Evolutionary conservation across 2,797 vertebrate genomes (phyloP).

Genomic region (Chaetodon trifasciatus): DNA sequence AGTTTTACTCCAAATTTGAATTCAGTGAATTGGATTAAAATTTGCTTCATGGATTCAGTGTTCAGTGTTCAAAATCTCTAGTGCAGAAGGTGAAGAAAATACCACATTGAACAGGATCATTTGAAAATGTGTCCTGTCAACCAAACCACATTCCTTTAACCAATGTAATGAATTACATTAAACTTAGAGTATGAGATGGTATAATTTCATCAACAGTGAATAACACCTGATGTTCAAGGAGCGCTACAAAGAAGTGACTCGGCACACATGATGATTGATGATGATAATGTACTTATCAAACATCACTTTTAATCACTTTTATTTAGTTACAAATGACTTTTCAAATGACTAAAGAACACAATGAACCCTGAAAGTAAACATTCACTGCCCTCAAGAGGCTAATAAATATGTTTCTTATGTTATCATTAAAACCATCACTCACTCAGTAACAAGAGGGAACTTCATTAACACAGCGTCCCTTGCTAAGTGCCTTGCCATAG

Average conservation of each 20-base stretch:
- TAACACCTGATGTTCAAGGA: neutral
- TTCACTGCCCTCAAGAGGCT: conserved; percentile 22
- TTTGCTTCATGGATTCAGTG: neutral
- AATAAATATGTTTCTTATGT: conserved; percentile 33
- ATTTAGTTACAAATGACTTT: conserved; percentile 39
- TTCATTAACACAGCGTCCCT: conserved; percentile 51
- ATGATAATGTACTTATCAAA: conserved; percentile 40
- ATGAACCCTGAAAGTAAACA: conserved; percentile 57
- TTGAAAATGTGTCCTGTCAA: neutral
- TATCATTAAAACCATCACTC: conserved; percentile 33
- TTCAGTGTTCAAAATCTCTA: neutral
- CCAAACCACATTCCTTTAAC: neutral
- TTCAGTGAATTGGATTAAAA: neutral
- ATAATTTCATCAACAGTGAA: neutral
- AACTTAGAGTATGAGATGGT: neutral
- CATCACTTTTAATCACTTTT: conserved; percentile 37
- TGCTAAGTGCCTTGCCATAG: conserved; percentile 8
- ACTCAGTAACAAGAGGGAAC: conserved; percentile 35
- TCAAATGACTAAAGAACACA: conserved; percentile 29
- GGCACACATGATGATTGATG: conserved; percentile 13
- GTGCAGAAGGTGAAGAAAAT: neutral
- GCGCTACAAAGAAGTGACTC: neutral
- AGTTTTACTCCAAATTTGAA: neutral
- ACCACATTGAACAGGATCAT: neutral
- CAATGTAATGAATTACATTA: neutral